phyloP scores from a whole-genome alignment of 2,888 invertebrate genomes.

The Zaprionus obscuricornis region DNA sequence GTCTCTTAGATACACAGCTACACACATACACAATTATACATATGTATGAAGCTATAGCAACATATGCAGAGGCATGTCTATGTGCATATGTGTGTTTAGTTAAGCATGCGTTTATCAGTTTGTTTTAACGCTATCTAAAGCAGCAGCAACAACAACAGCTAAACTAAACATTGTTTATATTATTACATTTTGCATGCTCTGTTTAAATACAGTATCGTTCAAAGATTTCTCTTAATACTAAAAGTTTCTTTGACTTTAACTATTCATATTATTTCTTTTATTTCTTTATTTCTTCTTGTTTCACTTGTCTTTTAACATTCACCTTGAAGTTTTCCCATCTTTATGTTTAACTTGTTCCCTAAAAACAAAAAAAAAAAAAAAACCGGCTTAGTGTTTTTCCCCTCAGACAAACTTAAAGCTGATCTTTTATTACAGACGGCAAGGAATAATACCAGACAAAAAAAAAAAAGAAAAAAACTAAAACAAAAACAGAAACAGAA shows the following conservation, averaged over 20 bases:
- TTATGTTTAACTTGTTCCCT: slow-evolving; percentile 1
- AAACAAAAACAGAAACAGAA: too few species aligned
- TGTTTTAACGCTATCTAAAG: slow-evolving; percentile 10
- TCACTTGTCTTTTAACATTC: not conserved
- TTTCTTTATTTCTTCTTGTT: not conserved
- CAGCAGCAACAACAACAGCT: too few species aligned
- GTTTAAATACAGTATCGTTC: not conserved
- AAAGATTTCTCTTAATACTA: not conserved
- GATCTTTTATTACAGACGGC: too few species aligned
- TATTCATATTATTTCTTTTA: slow-evolving; percentile 1
- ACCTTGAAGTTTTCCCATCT: slow-evolving; percentile 30
- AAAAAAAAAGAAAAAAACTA: too few species aligned
- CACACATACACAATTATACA: too few species aligned
- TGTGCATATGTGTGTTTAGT: not conserved
- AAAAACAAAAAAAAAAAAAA: slow-evolving; percentile 7
- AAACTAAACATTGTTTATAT: not conserved
- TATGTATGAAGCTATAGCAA: too few species aligned
- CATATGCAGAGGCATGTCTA: too few species aligned
- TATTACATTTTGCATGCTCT: not conserved
- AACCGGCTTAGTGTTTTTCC: slow-evolving; percentile 36
- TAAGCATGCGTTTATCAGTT: slow-evolving; percentile 8
- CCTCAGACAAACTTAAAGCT: too few species aligned
- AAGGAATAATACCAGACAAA: too few species aligned
- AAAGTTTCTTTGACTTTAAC: slow-evolving; percentile 9
- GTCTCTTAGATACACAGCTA: not conserved